Evolutionary conservation across 1,140 invertebrate species (phyloP), one percentile per base, ranked within the genome.

Genomic region (Zaprionus ghesquierei): DNA sequence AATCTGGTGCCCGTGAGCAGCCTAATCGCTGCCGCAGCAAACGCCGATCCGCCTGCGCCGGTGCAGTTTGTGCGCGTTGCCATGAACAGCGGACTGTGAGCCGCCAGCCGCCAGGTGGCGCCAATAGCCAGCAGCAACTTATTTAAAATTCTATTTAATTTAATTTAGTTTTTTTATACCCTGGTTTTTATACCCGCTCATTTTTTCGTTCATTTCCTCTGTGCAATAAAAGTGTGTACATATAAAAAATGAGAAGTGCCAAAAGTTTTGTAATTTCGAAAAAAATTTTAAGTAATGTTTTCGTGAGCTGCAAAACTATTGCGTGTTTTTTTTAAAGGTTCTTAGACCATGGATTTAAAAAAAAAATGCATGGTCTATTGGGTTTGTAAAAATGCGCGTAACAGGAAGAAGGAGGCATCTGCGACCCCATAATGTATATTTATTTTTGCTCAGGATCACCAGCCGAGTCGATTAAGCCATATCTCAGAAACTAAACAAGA

Each of bases 41-140:
- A 78, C n/a, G 63, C 75, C 9, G 75, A 82, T 60, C 71, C 74
- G 18, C 89, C 89, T 13, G 79, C 78, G 22, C 89, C 89, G 6
- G 38, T 82, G 25, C 89, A 89, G 49, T 80, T 85, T 25, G 70
- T 90, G 15, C 84, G 89, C 23, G 63, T 64, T 51, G 85, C 84
- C 68, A 81, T 90, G 76, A 90, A 90, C 58, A 90, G 89, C 35
- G 89, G 84, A 15, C 76, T 90, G 23, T 86, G 55, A 79, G 61
- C 20, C 31, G 18, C 54, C 23, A 20, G 53, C 49, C 56, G 54
- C 31, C 66, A 76, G 63, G 35, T 60, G 65, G 70, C 64, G 70
- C 63, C 46, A 46, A 20, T 27, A 10, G 33, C 15, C 54, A 10
- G 10, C 18, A 29, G 41, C 29, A 9, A 50, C 18, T 50, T 22